A percentile compares a stretch with the other conserved stretches of the same genome.
These are phyloP conservation scores for Etheostoma spectabile DNA, from an alignment of 2,113 vertebrate species.

Conservation along the genomic window DNA sequence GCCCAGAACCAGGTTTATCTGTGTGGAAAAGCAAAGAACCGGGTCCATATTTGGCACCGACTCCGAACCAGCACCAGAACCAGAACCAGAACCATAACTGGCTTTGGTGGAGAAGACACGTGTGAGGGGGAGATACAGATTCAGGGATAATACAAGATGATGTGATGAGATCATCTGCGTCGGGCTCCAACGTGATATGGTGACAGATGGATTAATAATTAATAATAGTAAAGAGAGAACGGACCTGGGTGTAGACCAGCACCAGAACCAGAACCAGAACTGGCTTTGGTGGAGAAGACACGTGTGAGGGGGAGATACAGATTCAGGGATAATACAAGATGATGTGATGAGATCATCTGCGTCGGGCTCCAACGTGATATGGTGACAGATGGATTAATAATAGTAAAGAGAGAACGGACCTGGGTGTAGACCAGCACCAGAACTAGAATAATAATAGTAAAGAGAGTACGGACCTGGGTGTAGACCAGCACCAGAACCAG, in stretches of 20 bases:
- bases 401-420: slow-evolving; percentile 69
- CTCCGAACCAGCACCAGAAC: too few relatives aligned
- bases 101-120: too few relatives aligned
- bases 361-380: slow-evolving; percentile 19
- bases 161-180: slow-evolving; percentile 48
- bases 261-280: too few relatives aligned
- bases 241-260: slow-evolving; percentile 82
- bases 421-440: slow-evolving; percentile 95
- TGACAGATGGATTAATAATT: not conserved
- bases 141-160: slow-evolving; percentile 28
- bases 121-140: too few relatives aligned
- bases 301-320: too few relatives aligned
- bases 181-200: slow-evolving; percentile 5
- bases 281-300: too few relatives aligned
- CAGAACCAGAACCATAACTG: too few relatives aligned
- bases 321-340: slow-evolving; percentile 26
- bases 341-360: slow-evolving; percentile 46
- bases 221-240: not conserved
- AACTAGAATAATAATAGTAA: too few relatives aligned
- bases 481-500: too few relatives aligned
- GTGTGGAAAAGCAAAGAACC: too few relatives aligned
- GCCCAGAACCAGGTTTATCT: too few relatives aligned
- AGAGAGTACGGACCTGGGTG: slow-evolving; percentile 89
- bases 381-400: not conserved
- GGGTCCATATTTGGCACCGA: too few relatives aligned